Evolutionary conservation across 2,113 vertebrate genomes (phyloP), one percentile per base, ranked within the genome.

Genomic region (Oncorhynchus keta): DNA sequence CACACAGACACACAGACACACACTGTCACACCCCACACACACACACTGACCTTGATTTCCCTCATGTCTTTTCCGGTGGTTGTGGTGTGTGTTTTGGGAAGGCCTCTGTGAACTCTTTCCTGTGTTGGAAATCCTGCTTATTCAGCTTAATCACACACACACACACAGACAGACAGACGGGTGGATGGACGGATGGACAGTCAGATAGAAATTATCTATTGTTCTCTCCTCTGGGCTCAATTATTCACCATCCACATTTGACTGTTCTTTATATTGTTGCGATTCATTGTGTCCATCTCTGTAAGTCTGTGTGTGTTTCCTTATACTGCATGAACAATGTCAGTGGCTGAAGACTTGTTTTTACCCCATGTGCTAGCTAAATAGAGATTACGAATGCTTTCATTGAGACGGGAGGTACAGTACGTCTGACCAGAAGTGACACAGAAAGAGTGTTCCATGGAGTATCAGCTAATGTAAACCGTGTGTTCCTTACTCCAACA

Each of bases 41-140:
- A 39, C 39, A 39, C 51, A 81, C 79, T 88, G 85, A 87, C 86
- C 86, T 89, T 88, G 88, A 90, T 87, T 67, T 68, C 67, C 67
- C 30, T 45, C 24, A 68, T 68, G 67, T 68, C 32, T 30, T 68
- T 88, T 89, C 85, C 85, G 77, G 55, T 51, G 61, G 74, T 76
- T 64, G n/a, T 20, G 24, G 66, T 65, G 70, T 73, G 49, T 80
- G 76, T 84, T 74, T 84, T 83, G 39, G 70, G 86, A 85, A 68
- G 65, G 72, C 73, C 83, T 86, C 67, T 32, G 22, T 71, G 65
- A 30, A 68, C 20, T 45, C 57, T 39, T 71, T 90, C 86, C 88
- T 90, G 55, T 75, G 84, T 77, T 85, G 83, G 70, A 88, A 87
- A 86, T 88, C 84, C 86, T 80, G 86, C 85, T 86, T 85, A 82